Conservation (phyloP, 2,888 invertebrate genomes). For the Parascotia fuliginaria region DNA sequence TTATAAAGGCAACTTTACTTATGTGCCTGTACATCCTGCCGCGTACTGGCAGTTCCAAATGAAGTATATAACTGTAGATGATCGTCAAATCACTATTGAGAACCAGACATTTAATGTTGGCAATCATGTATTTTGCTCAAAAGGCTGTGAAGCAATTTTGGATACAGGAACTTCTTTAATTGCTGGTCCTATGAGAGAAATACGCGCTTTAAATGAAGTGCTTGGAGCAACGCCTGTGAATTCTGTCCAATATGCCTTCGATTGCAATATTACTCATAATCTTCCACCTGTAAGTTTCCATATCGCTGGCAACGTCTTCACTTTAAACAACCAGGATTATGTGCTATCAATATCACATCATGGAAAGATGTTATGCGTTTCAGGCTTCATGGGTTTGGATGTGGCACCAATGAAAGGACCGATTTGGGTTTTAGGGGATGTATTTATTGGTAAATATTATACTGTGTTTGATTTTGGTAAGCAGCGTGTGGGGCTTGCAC, state of each 20-base stretch:
- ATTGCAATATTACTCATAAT: neutral
- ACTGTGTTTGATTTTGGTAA: neutral
- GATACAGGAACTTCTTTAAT: neutral
- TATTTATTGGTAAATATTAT: neutral
- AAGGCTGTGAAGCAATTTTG: neutral
- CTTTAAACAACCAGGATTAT: neutral
- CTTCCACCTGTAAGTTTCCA: neutral
- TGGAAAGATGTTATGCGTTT: neutral
- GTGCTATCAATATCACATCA: neutral
- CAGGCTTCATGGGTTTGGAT: neutral
- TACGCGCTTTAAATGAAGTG: neutral
- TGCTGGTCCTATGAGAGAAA: neutral
- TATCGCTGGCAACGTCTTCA: neutral
- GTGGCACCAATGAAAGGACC: neutral
- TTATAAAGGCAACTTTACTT: neutral
- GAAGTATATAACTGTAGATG: neutral
- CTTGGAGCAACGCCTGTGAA: neutral
- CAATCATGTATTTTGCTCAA: neutral
- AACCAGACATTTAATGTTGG: neutral
- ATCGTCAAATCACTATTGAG: no score
- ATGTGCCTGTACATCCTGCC: neutral
- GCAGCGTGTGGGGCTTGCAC: neutral
- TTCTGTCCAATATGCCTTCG: neutral
- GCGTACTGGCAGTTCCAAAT: neutral
- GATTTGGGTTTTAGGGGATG: neutral